phyloP scores from a whole-genome alignment of 2,113 vertebrate genomes.

The Megaleporinus macrocephalus region DNA sequence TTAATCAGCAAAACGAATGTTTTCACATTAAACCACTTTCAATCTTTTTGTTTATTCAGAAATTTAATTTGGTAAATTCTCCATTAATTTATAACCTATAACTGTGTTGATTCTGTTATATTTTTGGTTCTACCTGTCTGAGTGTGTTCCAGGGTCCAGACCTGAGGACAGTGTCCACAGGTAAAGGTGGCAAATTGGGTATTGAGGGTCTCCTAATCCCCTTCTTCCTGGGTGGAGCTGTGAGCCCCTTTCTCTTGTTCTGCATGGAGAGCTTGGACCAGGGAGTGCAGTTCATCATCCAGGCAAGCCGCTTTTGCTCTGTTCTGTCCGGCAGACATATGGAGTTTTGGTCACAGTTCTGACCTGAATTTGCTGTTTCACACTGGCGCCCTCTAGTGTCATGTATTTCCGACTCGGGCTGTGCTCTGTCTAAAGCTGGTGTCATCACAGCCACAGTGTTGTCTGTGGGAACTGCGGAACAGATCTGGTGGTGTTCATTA shows the following conservation, averaged over 20 bases:
- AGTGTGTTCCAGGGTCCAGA: constrained; percentile 75
- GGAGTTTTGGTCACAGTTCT: background rate
- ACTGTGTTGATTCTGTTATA: background rate
- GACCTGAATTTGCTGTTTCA: background rate
- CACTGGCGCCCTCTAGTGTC: background rate
- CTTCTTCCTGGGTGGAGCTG: constrained; percentile 59
- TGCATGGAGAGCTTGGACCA: constrained; percentile 83
- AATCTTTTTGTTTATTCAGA: no score
- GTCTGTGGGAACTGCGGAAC: background rate
- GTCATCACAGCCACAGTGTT: background rate
- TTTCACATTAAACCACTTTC: no score
- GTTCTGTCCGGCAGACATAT: constrained; percentile 65
- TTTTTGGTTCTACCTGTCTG: constrained; percentile 78
- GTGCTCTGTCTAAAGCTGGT: background rate
- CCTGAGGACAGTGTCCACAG: constrained; percentile 74
- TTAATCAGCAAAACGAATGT: no score
- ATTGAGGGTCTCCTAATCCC: constrained; percentile 57
- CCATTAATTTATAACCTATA: background rate
- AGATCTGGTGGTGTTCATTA: background rate
- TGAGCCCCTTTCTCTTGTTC: constrained; percentile 73
- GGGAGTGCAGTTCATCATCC: constrained; percentile 82
- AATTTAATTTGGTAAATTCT: no score
- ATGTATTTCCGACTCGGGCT: background rate
- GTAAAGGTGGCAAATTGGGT: constrained; percentile 74
- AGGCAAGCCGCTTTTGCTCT: constrained; percentile 83